Evolutionary conservation across 2,797 vertebrate species (phyloP).

Genomic region (Pseudomugil tenellus): DNA sequence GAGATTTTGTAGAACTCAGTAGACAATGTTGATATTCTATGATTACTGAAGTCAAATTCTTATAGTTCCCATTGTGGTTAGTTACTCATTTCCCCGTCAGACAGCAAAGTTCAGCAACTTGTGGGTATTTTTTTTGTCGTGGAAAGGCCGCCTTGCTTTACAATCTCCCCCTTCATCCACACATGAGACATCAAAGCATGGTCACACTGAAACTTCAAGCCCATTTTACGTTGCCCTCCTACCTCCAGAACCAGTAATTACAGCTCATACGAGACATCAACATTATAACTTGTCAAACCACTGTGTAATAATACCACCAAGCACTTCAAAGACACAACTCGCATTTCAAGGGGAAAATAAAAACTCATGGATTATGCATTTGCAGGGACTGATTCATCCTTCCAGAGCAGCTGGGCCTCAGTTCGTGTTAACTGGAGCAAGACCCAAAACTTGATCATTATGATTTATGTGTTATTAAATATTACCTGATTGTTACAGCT

Average conservation of each 20-base stretch:
- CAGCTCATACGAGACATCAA: slow-evolving; percentile 81
- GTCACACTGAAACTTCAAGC: slow-evolving; percentile 77
- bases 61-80: slow-evolving; percentile 68
- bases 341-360: slow-evolving; percentile 77
- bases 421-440: slow-evolving; percentile 42
- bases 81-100: slow-evolving; percentile 48
- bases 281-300: slow-evolving; percentile 80
- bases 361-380: slow-evolving; percentile 79
- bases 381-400: slow-evolving; percentile 64
- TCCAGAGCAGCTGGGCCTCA: slow-evolving; percentile 51
- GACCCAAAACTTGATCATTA: slow-evolving; percentile 53
- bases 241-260: slow-evolving; percentile 84
- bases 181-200: slow-evolving; percentile 76
- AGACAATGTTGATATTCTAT: slow-evolving; percentile 53
- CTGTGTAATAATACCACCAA: slow-evolving; percentile 80
- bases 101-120: slow-evolving; percentile 55
- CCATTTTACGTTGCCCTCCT: slow-evolving; percentile 75
- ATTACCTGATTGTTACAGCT: slow-evolving; percentile 38
- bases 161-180: background rate
- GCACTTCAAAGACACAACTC: slow-evolving; percentile 79
- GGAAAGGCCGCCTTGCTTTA: slow-evolving; percentile 51
- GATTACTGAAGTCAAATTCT: slow-evolving; percentile 52
- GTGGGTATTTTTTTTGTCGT: slow-evolving; percentile 53
- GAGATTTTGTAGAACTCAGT: slow-evolving; percentile 44
- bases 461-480: slow-evolving; percentile 46